Evolutionary conservation across 2,113 vertebrate genomes (phyloP).

Genomic region (Cepphus grylle): DNA sequence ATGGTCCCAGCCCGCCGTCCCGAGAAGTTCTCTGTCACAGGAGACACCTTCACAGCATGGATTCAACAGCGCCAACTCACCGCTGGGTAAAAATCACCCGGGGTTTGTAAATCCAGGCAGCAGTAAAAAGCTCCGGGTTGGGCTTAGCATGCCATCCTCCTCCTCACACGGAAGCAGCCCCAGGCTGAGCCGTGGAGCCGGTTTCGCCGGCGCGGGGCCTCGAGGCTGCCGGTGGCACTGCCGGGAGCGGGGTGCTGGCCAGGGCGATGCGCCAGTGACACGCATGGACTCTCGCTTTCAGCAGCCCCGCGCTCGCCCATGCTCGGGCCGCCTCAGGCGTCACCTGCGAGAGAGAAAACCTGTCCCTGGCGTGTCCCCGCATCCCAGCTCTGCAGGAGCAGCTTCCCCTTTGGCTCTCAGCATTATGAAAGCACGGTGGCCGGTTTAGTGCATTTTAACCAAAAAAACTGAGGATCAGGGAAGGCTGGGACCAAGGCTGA

Average conservation of each 20-base stretch:
- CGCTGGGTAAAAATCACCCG: background rate
- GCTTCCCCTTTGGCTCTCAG: background rate
- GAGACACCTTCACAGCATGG: background rate
- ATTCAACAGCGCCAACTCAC: background rate
- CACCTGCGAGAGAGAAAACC: background rate
- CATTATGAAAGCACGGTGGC: fast-evolving
- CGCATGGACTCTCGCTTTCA: fast-evolving
- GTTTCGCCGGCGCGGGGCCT: background rate
- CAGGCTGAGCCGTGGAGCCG: background rate
- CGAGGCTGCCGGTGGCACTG: fast-evolving
- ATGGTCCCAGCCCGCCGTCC: fast-evolving
- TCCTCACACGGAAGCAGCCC: background rate
- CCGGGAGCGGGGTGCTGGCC: fast-evolving
- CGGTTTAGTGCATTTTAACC: background rate
- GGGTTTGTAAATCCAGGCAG: background rate
- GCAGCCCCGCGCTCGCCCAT: background rate
- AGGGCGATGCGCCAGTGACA: fast-evolving
- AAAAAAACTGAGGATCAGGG: background rate
- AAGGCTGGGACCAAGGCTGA: background rate
- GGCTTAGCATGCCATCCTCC: fast-evolving
- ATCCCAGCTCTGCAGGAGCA: background rate
- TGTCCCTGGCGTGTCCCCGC: background rate
- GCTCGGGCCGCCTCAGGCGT: background rate
- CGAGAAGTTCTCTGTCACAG: background rate
- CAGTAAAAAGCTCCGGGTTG: fast-evolving